Evolutionary conservation across 2,888 invertebrate species (phyloP), one percentile per base, ranked within the genome.

Genomic region (Monoplex corrugatus): DNA sequence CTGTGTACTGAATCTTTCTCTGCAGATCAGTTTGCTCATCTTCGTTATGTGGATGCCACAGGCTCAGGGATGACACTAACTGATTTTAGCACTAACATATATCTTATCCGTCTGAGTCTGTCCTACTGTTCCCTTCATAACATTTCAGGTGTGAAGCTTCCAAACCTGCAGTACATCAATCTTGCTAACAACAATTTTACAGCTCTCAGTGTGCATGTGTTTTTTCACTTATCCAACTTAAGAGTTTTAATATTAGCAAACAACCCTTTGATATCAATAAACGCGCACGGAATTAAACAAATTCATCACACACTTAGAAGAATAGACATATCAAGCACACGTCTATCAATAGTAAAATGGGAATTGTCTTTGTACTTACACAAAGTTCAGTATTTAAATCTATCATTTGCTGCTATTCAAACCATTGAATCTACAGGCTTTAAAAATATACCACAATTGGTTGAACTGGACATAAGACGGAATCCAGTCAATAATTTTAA

Each of bases 1-100:
- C 28, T 43, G 23, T 78, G 78, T 19, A 2, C 6, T 0, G 6
- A 32, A 5, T 23, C 78, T 40, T 78, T 78, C 32, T 28, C 19
- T 28, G 23, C 78, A 28, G 19, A 38, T 28, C 19, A 6, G 19
- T 78, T 43, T 43, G 40, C 78, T 78, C 40, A 78, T 0, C 40
- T 78, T 2, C 78, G 78, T 2, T 78, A 78, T 78, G 40, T 43
- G 43, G 78, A 78, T n/a, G 78, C 78, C 78, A 32, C 78, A 43
- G 40, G 23, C 23, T 78, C 78, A 23, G 32, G 32, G 1, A 43
- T 78, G 40, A 2, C 78, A 5, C 0, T 78, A 40, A 16, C 23
- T 78, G 23, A 43, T 43, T 40, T 78, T 28, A 43, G 23, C 43
- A 19, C 5, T 10, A 43, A 40, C 8, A 78, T 0, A 23, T 43